Conservation (phyloP, 2,113 vertebrate species). For the Lepisosteus oculatus region DNA sequence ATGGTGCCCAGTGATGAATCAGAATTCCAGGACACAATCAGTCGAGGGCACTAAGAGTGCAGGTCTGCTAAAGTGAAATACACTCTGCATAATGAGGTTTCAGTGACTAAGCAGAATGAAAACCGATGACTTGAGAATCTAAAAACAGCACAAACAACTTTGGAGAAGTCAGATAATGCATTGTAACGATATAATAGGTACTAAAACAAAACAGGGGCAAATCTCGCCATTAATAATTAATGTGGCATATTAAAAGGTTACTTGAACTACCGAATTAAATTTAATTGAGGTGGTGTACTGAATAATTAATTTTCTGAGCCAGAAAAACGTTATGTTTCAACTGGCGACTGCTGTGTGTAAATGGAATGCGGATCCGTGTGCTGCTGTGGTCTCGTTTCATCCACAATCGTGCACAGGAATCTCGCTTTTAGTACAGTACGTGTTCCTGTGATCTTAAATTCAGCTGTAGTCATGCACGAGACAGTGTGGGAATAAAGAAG, state of each 20-base stretch:
- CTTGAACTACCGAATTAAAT: constrained; percentile 65
- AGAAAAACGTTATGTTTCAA: constrained; percentile 49
- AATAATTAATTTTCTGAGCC: constrained; percentile 61
- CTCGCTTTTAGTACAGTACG: too few relatives aligned
- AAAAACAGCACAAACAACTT: constrained; percentile 2
- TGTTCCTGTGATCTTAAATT: too few relatives aligned
- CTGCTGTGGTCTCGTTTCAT: constrained; percentile 46
- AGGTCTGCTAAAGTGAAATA: too few relatives aligned
- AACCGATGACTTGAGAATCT: not conserved
- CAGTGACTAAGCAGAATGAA: not conserved
- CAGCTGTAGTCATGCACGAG: too few relatives aligned
- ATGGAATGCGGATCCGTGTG: constrained; percentile 22
- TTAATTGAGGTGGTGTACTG: constrained; percentile 62
- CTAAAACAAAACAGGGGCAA: constrained; percentile 63
- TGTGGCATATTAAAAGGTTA: constrained; percentile 64
- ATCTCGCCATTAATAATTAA: constrained; percentile 63
- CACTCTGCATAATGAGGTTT: too few relatives aligned
- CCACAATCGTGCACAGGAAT: not conserved
- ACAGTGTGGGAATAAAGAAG: too few relatives aligned
- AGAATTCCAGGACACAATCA: not conserved
- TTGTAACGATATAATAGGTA: constrained; percentile 51
- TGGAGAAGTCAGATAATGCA: constrained; percentile 33
- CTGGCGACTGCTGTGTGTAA: constrained; percentile 34
- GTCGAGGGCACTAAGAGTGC: too few relatives aligned
- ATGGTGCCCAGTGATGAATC: not conserved